phyloP scores from a whole-genome alignment of 2,888 invertebrate genomes.

The Eristalis arbustorum region DNA sequence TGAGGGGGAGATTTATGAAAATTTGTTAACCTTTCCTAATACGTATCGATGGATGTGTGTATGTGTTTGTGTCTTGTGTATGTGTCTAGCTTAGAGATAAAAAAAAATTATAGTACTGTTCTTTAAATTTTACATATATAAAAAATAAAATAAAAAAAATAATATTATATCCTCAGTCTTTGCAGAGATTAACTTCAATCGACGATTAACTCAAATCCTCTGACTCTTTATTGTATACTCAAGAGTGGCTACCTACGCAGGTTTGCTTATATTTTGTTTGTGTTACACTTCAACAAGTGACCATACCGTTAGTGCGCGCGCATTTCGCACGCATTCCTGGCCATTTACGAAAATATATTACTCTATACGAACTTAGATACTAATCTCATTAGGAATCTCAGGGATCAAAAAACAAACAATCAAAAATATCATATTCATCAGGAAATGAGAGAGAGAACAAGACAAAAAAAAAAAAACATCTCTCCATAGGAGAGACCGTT shows the following conservation, averaged over 20 bases:
- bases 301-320: constrained; percentile 37
- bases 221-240: constrained; percentile 11
- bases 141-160: constrained; percentile 18
- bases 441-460: not conserved
- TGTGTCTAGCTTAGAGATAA: constrained; percentile 25
- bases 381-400: constrained; percentile 67
- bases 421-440: not conserved
- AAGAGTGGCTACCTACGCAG: not conserved
- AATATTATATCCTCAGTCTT: constrained; percentile 78
- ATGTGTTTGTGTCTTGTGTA: constrained; percentile 33
- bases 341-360: constrained; percentile 51
- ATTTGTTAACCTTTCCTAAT: constrained; percentile 24
- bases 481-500: constrained; percentile 67
- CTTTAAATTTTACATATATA: not conserved
- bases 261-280: constrained; percentile 22
- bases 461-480: constrained; percentile 15
- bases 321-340: constrained; percentile 31
- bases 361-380: constrained; percentile 40
- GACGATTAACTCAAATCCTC: constrained; percentile 38
- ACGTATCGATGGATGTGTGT: constrained; percentile 24
- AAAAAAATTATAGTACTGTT: constrained; percentile 35
- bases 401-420: constrained; percentile 41
- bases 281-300: constrained; percentile 44
- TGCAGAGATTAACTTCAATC: constrained; percentile 76
- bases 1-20: not conserved